These are phyloP conservation scores for Melanostoma mellinum DNA, from an alignment of 2,888 invertebrate species.

Conservation along the genomic window DNA sequence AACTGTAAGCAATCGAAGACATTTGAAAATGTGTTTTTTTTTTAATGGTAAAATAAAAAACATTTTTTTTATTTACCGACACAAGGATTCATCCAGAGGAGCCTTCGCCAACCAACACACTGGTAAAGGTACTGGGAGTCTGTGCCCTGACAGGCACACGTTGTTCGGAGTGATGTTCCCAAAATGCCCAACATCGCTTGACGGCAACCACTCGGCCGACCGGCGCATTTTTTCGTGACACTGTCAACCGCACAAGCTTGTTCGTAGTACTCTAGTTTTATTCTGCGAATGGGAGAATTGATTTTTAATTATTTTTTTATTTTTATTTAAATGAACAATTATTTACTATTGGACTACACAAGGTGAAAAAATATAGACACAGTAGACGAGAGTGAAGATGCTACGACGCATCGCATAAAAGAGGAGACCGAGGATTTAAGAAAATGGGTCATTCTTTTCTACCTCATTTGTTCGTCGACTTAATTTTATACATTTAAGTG, in stretches of 20 bases:
- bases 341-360: too few relatives aligned
- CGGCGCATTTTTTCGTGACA: constrained; percentile 94
- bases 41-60: constrained; percentile 2
- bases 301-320: too few relatives aligned
- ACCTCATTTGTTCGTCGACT: too few relatives aligned
- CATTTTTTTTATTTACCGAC: constrained; percentile 87
- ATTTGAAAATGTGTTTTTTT: constrained; percentile 10
- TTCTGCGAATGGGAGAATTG: constrained; percentile 82
- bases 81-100: constrained; percentile 95
- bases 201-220: constrained; percentile 92
- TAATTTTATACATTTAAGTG: too few relatives aligned
- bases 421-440: too few relatives aligned
- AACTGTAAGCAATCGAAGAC: constrained; percentile 83
- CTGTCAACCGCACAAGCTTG: constrained; percentile 96
- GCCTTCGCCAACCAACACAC: constrained; percentile 94
- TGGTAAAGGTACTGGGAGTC: constrained; percentile 93
- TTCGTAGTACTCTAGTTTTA: constrained; percentile 92
- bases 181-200: constrained; percentile 93
- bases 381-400: too few relatives aligned
- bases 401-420: too few relatives aligned
- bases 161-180: constrained; percentile 93
- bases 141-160: constrained; percentile 93
- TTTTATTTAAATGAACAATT: too few relatives aligned
- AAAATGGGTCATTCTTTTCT: too few relatives aligned
- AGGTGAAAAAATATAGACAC: too few relatives aligned